These are phyloP conservation scores for Dolichallabes microphthalmus DNA, from an alignment of 2,113 vertebrate species.

Conservation along the genomic window DNA sequence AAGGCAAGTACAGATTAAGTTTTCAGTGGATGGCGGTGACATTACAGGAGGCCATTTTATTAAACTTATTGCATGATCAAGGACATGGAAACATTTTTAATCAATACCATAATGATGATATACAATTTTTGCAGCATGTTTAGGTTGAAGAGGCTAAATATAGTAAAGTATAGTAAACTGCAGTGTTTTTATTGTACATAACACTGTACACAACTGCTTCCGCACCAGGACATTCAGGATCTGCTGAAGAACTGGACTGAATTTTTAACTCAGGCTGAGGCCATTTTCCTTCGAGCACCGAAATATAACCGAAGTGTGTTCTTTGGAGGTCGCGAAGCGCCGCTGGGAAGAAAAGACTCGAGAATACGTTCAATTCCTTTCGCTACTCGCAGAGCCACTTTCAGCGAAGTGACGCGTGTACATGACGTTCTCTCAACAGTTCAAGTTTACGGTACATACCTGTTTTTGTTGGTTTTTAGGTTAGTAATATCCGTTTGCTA, in stretches of 20 bases:
- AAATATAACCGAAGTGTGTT: slow-evolving; percentile 80
- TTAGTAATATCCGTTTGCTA: neutral
- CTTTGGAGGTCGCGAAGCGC: slow-evolving; percentile 73
- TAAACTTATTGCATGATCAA: too few relatives aligned
- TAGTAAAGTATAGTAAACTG: neutral
- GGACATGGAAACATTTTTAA: neutral
- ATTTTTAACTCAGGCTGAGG: slow-evolving; percentile 76
- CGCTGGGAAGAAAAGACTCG: slow-evolving; percentile 75
- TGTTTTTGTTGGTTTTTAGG: neutral
- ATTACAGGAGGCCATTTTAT: neutral
- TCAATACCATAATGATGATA: neutral
- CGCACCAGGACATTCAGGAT: slow-evolving; percentile 86
- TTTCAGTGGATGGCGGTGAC: neutral
- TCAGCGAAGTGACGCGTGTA: slow-evolving; percentile 81
- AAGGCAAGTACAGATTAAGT: slow-evolving; percentile 68
- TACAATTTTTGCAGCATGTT: too few relatives aligned
- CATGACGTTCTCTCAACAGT: slow-evolving; percentile 77
- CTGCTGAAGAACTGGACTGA: slow-evolving; percentile 81
- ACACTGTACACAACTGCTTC: neutral
- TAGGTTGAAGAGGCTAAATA: too few relatives aligned
- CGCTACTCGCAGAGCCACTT: slow-evolving; percentile 86
- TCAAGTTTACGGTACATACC: slow-evolving; percentile 78
- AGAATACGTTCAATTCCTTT: slow-evolving; percentile 83
- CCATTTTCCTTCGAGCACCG: slow-evolving; percentile 81
- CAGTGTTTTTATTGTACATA: neutral